A percentile compares a stretch with the other conserved stretches of the same genome.
phyloP scores from a whole-genome alignment of 1,140 invertebrate species.

The Drosophila bocqueti region DNA sequence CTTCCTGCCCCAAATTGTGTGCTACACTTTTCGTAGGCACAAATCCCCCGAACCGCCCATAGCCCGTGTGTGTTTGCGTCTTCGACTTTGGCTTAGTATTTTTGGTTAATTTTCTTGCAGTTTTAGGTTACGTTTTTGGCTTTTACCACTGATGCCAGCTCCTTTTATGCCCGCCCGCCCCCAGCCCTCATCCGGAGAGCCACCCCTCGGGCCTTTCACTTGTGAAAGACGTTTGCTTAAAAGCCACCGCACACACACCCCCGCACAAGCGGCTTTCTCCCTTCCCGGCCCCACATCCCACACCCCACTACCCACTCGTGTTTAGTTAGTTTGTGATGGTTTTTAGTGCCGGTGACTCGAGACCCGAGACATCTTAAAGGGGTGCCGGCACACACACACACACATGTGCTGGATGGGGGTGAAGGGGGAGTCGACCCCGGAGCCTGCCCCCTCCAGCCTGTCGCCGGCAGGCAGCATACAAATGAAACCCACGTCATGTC shows the following conservation, averaged over 20 bases:
- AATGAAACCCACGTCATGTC: slow-evolving; percentile 76
- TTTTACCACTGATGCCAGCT: slow-evolving; percentile 72
- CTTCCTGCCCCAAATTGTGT: slow-evolving; percentile 55
- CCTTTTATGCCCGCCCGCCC: slow-evolving; percentile 26
- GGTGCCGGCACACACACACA: slow-evolving; percentile 55
- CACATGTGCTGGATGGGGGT: slow-evolving; percentile 4
- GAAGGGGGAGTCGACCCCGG: slow-evolving; percentile 18
- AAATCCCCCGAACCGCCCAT: slow-evolving; percentile 35
- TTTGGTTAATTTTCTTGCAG: slow-evolving; percentile 84
- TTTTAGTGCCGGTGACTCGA: slow-evolving; percentile 67
- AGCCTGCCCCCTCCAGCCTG: slow-evolving; percentile 40
- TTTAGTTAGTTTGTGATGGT: slow-evolving; percentile 82
- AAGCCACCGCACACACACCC: slow-evolving; percentile 65
- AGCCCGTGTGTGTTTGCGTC: slow-evolving; percentile 52
- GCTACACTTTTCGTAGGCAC: slow-evolving; percentile 70
- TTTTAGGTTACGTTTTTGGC: slow-evolving; percentile 84
- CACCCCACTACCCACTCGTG: slow-evolving; percentile 33
- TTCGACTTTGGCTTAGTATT: slow-evolving; percentile 83
- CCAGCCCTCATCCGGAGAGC: slow-evolving; percentile 16
- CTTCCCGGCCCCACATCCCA: slow-evolving; percentile 18
- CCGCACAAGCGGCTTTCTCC: slow-evolving; percentile 13
- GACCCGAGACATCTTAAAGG: slow-evolving; percentile 75
- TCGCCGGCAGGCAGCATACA: slow-evolving; percentile 76
- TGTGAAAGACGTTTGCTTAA: slow-evolving; percentile 81
- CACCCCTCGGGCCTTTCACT: slow-evolving; percentile 71